phyloP scores from a whole-genome alignment of 2,888 invertebrate species.

The Halictus ligatus region DNA sequence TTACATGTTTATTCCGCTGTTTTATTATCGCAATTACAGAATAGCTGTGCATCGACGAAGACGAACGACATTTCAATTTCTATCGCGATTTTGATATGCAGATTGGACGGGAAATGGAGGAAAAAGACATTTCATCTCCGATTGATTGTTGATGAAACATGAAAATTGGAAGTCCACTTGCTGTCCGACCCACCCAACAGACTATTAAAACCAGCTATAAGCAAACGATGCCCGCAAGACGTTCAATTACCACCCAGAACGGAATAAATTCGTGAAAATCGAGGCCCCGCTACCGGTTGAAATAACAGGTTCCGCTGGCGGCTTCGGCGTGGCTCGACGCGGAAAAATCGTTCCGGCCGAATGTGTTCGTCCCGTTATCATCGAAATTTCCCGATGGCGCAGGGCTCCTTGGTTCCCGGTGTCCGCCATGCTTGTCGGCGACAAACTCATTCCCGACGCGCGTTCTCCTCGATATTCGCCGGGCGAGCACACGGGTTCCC shows the following conservation, averaged over 20 bases:
- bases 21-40: no score
- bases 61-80: not conserved
- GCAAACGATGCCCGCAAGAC: constrained; percentile 5
- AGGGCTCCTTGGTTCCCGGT: not conserved
- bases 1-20: not conserved
- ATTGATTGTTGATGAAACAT: not conserved
- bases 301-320: not conserved
- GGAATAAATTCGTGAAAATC: not conserved
- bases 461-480: not conserved
- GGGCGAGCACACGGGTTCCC: not conserved
- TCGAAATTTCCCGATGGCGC: constrained; percentile 1
- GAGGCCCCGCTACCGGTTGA: not conserved
- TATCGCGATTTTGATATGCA: not conserved
- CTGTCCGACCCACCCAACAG: not conserved
- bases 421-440: not conserved
- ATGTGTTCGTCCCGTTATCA: constrained; percentile 5
- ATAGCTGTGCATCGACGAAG: no score
- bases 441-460: not conserved
- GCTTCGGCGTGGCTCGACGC: not conserved
- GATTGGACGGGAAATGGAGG: not conserved
- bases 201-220: not conserved
- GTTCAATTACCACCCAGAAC: not conserved
- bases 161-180: not conserved
- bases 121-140: not conserved
- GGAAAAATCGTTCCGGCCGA: not conserved